Evolutionary conservation across 1,140 invertebrate genomes (phyloP).

Genomic region (Drosophila aff.): DNA sequence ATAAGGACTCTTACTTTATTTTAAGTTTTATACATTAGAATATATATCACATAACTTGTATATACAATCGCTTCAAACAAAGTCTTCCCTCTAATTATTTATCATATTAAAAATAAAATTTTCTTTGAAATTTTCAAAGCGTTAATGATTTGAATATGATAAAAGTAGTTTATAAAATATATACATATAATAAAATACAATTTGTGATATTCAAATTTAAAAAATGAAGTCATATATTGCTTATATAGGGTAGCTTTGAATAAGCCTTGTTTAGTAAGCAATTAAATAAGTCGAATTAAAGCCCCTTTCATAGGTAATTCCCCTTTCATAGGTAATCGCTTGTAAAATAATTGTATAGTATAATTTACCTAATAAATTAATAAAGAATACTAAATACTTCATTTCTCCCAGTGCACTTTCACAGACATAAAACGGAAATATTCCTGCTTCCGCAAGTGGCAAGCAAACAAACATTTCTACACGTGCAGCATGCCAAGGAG

Average conservation of each 20-base stretch:
- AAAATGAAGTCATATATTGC: no score
- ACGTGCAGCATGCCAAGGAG: constrained; percentile 52
- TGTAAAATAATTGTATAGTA: no score
- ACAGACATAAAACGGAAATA: constrained; percentile 23
- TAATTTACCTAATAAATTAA: background rate
- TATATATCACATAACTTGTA: background rate
- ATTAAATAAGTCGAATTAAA: background rate
- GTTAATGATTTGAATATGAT: no score
- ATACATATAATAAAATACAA: no score
- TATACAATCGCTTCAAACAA: no score
- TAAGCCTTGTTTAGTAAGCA: background rate
- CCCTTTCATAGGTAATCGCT: no score
- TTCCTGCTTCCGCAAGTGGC: constrained; percentile 22
- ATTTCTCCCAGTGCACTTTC: constrained; percentile 17
- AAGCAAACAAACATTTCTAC: constrained; percentile 41
- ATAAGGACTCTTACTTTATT: no score
- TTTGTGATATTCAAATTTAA: no score
- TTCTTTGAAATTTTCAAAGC: no score
- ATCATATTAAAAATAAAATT: no score
- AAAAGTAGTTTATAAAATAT: no score
- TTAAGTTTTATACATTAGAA: background rate
- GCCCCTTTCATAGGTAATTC: background rate
- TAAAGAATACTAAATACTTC: background rate
- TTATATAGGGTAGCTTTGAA: background rate
- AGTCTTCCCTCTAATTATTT: no score